phyloP scores from a whole-genome alignment of 2,797 vertebrate genomes.

The Yasuhikotakia modesta region DNA sequence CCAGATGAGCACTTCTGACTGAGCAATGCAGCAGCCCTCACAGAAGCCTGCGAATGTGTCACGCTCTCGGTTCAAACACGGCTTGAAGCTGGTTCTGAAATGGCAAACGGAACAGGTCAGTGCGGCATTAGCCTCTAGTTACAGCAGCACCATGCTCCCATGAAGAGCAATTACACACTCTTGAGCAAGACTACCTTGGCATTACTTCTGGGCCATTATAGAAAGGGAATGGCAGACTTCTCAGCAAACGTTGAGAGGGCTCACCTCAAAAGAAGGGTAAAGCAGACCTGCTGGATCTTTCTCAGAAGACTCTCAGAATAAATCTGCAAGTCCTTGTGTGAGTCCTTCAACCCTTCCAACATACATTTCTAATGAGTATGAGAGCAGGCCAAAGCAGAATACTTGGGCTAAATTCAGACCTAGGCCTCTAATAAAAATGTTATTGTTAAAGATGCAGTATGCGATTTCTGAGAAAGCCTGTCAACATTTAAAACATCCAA shows the following conservation, averaged over 20 bases:
- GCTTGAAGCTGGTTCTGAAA: slow-evolving; percentile 30
- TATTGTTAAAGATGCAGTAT: slow-evolving; percentile 23
- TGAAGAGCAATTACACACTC: slow-evolving; percentile 68
- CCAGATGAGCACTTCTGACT: slow-evolving; percentile 21
- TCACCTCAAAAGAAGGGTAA: slow-evolving; percentile 2
- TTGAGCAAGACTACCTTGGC: slow-evolving; percentile 37
- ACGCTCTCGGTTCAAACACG: slow-evolving; percentile 35
- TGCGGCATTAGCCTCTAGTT: slow-evolving; percentile 65
- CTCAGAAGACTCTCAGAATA: slow-evolving; percentile 16
- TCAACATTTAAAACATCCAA: too few species aligned
- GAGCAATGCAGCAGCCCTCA: slow-evolving; percentile 21
- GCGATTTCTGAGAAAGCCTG: too few species aligned
- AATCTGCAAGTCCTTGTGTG: background rate
- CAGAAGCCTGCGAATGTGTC: slow-evolving; percentile 21
- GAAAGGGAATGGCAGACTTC: slow-evolving; percentile 9
- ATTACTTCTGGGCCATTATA: slow-evolving; percentile 26
- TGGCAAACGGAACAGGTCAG: slow-evolving; percentile 63
- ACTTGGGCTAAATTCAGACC: slow-evolving; percentile 5
- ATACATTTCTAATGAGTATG: background rate
- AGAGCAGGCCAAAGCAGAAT: background rate
- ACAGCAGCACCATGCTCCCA: slow-evolving; percentile 58
- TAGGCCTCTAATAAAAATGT: slow-evolving; percentile 51
- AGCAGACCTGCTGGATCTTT: slow-evolving; percentile 21
- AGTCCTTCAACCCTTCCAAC: slow-evolving; percentile 12
- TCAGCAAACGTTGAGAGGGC: slow-evolving; percentile 14